These are phyloP conservation scores for Habroteleia sp. DNA, from an alignment of 2,888 invertebrate species.

Conservation along the genomic window DNA sequence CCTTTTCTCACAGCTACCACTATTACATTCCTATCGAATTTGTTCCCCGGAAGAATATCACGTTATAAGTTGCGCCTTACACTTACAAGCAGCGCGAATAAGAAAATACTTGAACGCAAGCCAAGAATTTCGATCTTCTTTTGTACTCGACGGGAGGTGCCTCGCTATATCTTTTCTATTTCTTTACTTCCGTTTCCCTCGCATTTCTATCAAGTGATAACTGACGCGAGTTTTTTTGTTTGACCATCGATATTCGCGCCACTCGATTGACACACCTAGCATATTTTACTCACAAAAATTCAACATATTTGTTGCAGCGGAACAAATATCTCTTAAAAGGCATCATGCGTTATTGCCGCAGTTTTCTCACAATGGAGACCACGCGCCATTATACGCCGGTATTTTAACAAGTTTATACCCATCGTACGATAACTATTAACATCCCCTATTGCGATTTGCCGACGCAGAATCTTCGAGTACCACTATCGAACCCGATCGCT, in stretches of 20 bases:
- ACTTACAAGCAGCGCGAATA: slow-evolving; percentile 72
- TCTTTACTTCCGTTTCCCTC: no score
- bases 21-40: slow-evolving; percentile 67
- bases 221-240: no score
- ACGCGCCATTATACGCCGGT: slow-evolving; percentile 23
- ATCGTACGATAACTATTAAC: slow-evolving; percentile 32
- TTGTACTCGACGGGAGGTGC: background rate
- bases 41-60: slow-evolving; percentile 69
- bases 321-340: no score
- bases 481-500: slow-evolving; percentile 17
- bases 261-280: background rate
- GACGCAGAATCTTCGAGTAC: background rate
- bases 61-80: slow-evolving; percentile 69
- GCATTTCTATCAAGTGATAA: no score
- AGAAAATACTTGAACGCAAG: slow-evolving; percentile 73
- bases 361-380: slow-evolving; percentile 33
- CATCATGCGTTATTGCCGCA: background rate
- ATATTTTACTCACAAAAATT: slow-evolving; percentile 2
- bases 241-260: background rate
- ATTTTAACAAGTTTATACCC: slow-evolving; percentile 44
- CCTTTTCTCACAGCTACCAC: slow-evolving; percentile 35
- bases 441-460: background rate
- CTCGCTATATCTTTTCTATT: no score
- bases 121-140: slow-evolving; percentile 73
- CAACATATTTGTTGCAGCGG: no score